Evolutionary conservation across 2,113 vertebrate genomes (phyloP).

Genomic region (Cyphotilapia sp.): DNA sequence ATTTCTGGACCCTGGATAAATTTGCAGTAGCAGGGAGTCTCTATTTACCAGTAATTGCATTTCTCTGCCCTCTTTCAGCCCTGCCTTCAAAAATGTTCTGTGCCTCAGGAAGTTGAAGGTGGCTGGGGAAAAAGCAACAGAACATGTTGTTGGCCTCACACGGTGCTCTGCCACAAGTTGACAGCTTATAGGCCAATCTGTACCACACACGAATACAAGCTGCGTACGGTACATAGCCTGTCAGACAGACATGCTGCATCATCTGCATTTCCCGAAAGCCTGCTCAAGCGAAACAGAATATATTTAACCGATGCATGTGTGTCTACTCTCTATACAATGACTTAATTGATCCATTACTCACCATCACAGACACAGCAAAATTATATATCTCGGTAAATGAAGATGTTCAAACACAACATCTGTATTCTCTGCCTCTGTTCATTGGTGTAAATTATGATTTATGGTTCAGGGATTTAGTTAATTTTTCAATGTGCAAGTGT

Average conservation of each 20-base stretch:
- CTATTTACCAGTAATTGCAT: constrained; percentile 74
- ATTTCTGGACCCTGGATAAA: constrained; percentile 58
- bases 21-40: constrained; percentile 68
- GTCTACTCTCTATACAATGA: not conserved
- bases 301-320: not conserved
- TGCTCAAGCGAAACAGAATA: not conserved
- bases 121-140: constrained; percentile 45
- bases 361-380: not conserved
- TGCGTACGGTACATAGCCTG: constrained; percentile 11
- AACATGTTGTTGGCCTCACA: constrained; percentile 47
- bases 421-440: constrained; percentile 12
- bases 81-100: constrained; percentile 50
- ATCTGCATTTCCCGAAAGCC: constrained; percentile 1
- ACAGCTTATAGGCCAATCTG: constrained; percentile 57
- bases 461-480: not conserved
- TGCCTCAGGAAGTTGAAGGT: constrained; percentile 61
- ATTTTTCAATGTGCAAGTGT: not conserved
- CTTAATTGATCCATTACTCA: constrained; percentile 30
- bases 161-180: constrained; percentile 24
- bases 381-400: not conserved
- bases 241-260: constrained; percentile 20
- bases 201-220: constrained; percentile 31
- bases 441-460: constrained; percentile 18
- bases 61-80: constrained; percentile 58
- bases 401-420: constrained; percentile 14